A percentile compares a stretch with the other conserved stretches of the same genome.
Evolutionary conservation across 92 coral and sea anemone genomes (phyloP).

Genomic region (Porites cylindrica): DNA sequence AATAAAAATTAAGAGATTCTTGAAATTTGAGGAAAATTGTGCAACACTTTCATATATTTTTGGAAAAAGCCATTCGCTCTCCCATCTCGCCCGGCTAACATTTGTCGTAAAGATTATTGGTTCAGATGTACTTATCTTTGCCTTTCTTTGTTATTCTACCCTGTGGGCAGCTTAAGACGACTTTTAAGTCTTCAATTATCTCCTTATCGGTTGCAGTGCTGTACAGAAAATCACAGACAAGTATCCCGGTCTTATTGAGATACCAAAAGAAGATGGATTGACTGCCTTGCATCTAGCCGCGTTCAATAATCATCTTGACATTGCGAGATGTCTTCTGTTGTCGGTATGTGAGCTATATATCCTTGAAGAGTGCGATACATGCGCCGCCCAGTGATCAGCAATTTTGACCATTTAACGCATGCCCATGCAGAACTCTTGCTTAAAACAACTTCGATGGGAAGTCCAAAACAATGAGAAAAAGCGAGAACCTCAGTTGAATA

Average conservation of each 20-base stretch:
- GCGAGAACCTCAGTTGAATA: no score
- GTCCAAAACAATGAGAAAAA: no score
- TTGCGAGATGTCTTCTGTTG: slow-evolving; percentile 59
- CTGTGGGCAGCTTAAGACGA: no score
- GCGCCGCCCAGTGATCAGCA: no score
- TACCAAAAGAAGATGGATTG: slow-evolving; percentile 84
- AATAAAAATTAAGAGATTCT: no score
- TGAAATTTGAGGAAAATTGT: no score
- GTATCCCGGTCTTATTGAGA: slow-evolving; percentile 76
- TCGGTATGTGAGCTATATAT: slow-evolving; percentile 53
- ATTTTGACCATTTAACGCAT: no score
- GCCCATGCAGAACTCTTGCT: no score
- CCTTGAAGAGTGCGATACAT: no score
- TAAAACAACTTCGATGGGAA: no score
- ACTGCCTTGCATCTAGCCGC: slow-evolving; percentile 71
- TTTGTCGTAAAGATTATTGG: background rate
- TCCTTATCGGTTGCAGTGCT: slow-evolving; percentile 50
- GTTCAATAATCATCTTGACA: slow-evolving; percentile 67
- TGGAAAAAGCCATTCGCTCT: no score
- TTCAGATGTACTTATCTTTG: background rate
- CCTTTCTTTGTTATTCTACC: background rate
- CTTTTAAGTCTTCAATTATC: background rate
- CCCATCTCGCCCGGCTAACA: background rate
- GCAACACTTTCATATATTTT: no score
- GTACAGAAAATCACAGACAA: slow-evolving; percentile 58